These are phyloP conservation scores for Acanthosoma haemorrhoidale DNA, from an alignment of 2,888 invertebrate genomes.

Conservation along the genomic window DNA sequence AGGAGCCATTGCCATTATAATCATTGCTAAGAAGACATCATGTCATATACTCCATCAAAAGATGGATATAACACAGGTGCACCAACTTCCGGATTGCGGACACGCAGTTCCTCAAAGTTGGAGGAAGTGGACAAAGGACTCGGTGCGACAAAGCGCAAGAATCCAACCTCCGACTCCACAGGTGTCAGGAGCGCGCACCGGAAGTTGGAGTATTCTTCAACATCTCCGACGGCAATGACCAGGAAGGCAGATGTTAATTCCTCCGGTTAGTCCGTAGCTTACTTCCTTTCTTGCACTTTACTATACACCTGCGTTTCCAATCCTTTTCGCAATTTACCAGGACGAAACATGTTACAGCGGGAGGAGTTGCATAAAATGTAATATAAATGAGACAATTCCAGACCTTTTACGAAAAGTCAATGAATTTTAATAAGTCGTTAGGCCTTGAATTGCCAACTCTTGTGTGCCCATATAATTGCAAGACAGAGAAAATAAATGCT, in stretches of 20 bases:
- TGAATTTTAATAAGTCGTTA: neutral
- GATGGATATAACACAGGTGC: neutral
- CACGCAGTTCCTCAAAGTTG: neutral
- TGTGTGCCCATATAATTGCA: neutral
- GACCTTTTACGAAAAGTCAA: neutral
- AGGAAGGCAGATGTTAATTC: neutral
- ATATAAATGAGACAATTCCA: neutral
- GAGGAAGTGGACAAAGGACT: slow-evolving; percentile 3
- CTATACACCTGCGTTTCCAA: too few species aligned
- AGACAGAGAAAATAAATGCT: neutral
- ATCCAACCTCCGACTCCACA: neutral
- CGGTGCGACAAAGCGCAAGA: neutral
- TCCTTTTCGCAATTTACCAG: neutral
- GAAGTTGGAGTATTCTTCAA: neutral
- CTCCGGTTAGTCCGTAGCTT: neutral
- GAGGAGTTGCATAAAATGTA: neutral
- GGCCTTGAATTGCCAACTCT: neutral
- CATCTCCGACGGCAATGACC: neutral
- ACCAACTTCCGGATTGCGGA: neutral
- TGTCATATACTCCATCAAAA: too few species aligned
- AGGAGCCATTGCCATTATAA: too few species aligned
- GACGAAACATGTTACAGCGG: too few species aligned
- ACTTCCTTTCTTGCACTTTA: too few species aligned
- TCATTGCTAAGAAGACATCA: too few species aligned
- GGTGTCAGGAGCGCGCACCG: too few species aligned